Evolutionary conservation across 1,140 invertebrate genomes (phyloP).

Genomic region (Diprion similis): DNA sequence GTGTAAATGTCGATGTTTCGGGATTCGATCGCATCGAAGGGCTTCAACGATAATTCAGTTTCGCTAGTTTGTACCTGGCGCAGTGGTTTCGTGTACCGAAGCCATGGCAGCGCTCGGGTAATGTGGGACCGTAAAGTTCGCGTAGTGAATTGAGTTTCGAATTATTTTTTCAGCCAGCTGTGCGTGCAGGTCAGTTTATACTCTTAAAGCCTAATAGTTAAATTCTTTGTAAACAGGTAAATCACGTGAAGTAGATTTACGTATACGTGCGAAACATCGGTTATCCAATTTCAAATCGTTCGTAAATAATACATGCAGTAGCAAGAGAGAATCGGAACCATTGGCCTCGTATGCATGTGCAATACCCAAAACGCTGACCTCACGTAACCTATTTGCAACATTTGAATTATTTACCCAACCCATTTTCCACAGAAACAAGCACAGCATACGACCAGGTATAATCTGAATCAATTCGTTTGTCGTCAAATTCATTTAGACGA

Average conservation of each 20-base stretch:
- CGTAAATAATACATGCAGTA: constrained; percentile 39
- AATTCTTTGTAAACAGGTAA: background rate
- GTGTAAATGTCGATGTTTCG: background rate
- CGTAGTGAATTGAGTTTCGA: background rate
- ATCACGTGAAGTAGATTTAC: background rate
- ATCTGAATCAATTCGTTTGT: constrained; percentile 29
- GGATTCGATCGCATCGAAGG: constrained; percentile 1
- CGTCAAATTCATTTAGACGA: constrained; percentile 11
- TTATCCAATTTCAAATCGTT: constrained; percentile 44
- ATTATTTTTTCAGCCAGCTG: background rate
- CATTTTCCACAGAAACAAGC: constrained; percentile 23
- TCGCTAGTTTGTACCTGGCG: background rate
- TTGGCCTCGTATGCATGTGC: constrained; percentile 38
- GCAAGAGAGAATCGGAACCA: constrained; percentile 3
- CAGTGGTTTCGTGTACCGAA: background rate
- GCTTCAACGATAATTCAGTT: background rate
- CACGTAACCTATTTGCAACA: constrained; percentile 38
- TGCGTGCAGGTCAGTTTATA: background rate
- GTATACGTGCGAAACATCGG: constrained; percentile 28
- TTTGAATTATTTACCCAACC: constrained; percentile 40
- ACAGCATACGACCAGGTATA: constrained; percentile 16
- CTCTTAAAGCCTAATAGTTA: background rate
- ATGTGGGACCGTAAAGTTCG: background rate
- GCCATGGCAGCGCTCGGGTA: background rate
- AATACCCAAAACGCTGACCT: constrained; percentile 44